Conservation (phyloP, 2,888 invertebrate genomes). For the Philonicus albiceps region DNA sequence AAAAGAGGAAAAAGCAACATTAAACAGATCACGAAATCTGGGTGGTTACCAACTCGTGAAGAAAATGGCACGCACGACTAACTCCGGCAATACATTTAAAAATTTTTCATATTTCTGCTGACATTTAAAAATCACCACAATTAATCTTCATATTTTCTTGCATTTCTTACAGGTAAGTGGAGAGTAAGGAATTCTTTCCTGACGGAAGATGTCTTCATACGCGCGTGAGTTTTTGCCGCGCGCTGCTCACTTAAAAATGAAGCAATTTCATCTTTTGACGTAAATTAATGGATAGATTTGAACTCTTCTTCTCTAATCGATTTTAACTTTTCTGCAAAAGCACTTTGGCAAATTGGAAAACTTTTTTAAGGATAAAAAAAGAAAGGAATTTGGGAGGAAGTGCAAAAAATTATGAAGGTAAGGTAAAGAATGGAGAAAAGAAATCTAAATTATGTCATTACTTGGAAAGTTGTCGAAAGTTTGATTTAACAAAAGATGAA, state of each 20-base stretch:
- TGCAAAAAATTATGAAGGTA: neutral
- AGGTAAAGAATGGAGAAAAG: neutral
- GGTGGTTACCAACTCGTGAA: neutral
- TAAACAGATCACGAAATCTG: neutral
- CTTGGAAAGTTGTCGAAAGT: conserved; percentile 25
- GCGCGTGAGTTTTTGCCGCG: neutral
- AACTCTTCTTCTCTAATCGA: conserved; percentile 31
- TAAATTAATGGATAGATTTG: conserved; percentile 31
- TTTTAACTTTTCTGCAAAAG: conserved; percentile 43
- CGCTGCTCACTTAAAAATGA: neutral
- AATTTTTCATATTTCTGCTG: neutral
- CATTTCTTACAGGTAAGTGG: conserved; percentile 8
- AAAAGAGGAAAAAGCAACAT: neutral
- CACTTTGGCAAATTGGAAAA: conserved; percentile 48
- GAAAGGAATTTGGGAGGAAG: neutral
- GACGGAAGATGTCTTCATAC: neutral
- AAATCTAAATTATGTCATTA: conserved; percentile 16
- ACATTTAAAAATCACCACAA: neutral
- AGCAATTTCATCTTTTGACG: conserved; percentile 7
- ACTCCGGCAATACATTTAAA: neutral
- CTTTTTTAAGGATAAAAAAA: conserved; percentile 33
- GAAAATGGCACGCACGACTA: neutral
- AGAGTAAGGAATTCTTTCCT: neutral
- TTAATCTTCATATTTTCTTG: conserved; percentile 1
- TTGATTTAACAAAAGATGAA: conserved; percentile 30